phyloP scores from a whole-genome alignment of 53 echinoderm and acorn worm species.

The Henricia sp. region DNA sequence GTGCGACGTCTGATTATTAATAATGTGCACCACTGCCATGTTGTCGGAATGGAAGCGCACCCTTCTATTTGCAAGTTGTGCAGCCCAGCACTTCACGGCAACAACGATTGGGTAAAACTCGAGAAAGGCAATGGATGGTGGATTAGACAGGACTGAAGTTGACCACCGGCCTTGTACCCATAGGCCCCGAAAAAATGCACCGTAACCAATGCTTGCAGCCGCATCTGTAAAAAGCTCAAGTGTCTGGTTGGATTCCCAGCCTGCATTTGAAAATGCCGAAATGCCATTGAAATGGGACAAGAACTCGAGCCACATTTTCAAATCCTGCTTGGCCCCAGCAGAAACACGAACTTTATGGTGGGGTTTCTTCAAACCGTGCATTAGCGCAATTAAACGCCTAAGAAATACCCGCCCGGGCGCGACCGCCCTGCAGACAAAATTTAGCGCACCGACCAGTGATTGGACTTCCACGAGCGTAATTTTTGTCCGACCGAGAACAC shows the following conservation, averaged over 20 bases:
- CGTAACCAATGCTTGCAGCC: constrained; percentile 30
- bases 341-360: constrained; percentile 24
- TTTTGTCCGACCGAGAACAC: background rate
- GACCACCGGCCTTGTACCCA: constrained; percentile 42
- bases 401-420: constrained; percentile 30
- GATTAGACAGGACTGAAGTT: background rate
- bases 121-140: constrained; percentile 33
- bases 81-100: constrained; percentile 43
- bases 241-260: background rate
- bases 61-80: constrained; percentile 1
- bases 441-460: background rate
- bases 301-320: constrained; percentile 13
- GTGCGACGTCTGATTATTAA: constrained; percentile 50
- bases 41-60: constrained; percentile 58
- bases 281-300: constrained; percentile 18
- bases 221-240: constrained; percentile 30
- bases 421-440: constrained; percentile 28
- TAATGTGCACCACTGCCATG: constrained; percentile 43
- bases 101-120: constrained; percentile 42
- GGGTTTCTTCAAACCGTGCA: background rate
- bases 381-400: constrained; percentile 9
- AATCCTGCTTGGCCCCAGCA: constrained; percentile 3
- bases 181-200: constrained; percentile 2
- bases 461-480: background rate
- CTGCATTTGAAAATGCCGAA: background rate